Conservation (phyloP, 2,888 invertebrate genomes). For the Orgyia antiqua region DNA sequence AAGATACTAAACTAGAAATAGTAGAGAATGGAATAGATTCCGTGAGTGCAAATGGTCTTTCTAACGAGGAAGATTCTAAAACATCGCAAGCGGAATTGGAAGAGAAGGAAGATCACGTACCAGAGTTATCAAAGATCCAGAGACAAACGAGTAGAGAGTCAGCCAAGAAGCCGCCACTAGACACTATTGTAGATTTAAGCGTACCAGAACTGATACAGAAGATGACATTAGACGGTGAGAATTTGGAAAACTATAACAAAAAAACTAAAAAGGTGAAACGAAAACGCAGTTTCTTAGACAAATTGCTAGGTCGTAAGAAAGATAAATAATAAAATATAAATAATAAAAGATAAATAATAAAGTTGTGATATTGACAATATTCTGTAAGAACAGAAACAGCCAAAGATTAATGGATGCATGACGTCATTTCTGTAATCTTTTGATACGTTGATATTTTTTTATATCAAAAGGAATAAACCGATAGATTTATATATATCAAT, state of each 20-base stretch:
- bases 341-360: too few species aligned
- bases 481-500: slow-evolving; percentile 45
- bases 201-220: slow-evolving; percentile 65
- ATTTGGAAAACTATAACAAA: slow-evolving; percentile 43
- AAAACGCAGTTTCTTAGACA: slow-evolving; percentile 70
- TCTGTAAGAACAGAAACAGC: slow-evolving; percentile 49
- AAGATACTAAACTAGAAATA: slow-evolving; percentile 33
- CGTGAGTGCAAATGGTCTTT: slow-evolving; percentile 23
- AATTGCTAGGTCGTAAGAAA: slow-evolving; percentile 65
- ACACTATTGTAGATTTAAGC: slow-evolving; percentile 51
- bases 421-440: slow-evolving; percentile 58
- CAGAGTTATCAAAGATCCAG: slow-evolving; percentile 52
- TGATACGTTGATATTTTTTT: slow-evolving; percentile 40
- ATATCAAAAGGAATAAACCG: slow-evolving; percentile 31
- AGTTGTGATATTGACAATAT: slow-evolving; percentile 38
- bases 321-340: slow-evolving; percentile 42
- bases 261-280: slow-evolving; percentile 61
- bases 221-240: slow-evolving; percentile 57
- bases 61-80: slow-evolving; percentile 40
- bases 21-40: slow-evolving; percentile 46
- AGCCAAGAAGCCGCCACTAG: slow-evolving; percentile 37
- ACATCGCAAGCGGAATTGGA: slow-evolving; percentile 53
- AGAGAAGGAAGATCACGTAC: slow-evolving; percentile 60
- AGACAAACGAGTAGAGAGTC: slow-evolving; percentile 52
- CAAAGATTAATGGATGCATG: slow-evolving; percentile 63